These are phyloP conservation scores for Drosophila parvula DNA, from an alignment of 1,140 invertebrate species.

Conservation along the genomic window DNA sequence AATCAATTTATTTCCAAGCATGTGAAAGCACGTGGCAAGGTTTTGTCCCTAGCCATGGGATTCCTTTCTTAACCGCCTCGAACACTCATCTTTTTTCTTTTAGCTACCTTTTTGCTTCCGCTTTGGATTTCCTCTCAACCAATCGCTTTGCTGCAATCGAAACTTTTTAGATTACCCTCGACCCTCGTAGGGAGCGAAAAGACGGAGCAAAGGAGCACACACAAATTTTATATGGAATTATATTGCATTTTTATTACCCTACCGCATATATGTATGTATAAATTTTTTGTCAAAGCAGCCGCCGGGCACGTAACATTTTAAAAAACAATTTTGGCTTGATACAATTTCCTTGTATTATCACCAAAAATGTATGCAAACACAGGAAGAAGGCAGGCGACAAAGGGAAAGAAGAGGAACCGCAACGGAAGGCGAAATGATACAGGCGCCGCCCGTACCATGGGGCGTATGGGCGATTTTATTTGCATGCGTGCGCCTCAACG, in stretches of 20 bases:
- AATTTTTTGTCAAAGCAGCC: conserved; percentile 58
- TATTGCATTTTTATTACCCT: conserved; percentile 81
- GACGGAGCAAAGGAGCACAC: conserved; percentile 11
- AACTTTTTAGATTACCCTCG: conserved; percentile 56
- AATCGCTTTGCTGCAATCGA: conserved; percentile 54
- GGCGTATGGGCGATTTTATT: conserved; percentile 79
- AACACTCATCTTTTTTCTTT: neutral
- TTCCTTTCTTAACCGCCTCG: neutral
- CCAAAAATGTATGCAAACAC: conserved; percentile 70
- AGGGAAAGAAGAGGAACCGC: neutral
- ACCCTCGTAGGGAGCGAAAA: neutral
- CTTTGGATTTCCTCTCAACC: conserved; percentile 1
- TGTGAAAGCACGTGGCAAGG: conserved; percentile 20
- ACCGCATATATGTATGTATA: conserved; percentile 33
- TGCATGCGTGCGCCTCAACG: conserved; percentile 55
- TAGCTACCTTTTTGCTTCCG: conserved; percentile 2
- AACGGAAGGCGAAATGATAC: conserved; percentile 15
- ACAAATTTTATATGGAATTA: conserved; percentile 69
- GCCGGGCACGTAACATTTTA: conserved; percentile 76
- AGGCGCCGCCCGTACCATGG: conserved; percentile 36
- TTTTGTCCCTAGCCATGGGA: conserved; percentile 12
- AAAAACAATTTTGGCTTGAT: conserved; percentile 77
- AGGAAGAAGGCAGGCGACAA: conserved; percentile 3
- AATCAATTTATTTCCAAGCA: conserved; percentile 30
- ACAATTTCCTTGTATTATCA: conserved; percentile 78